Conservation (phyloP, 2,797 vertebrate genomes). For the Myoxocephalus aenaeus region DNA sequence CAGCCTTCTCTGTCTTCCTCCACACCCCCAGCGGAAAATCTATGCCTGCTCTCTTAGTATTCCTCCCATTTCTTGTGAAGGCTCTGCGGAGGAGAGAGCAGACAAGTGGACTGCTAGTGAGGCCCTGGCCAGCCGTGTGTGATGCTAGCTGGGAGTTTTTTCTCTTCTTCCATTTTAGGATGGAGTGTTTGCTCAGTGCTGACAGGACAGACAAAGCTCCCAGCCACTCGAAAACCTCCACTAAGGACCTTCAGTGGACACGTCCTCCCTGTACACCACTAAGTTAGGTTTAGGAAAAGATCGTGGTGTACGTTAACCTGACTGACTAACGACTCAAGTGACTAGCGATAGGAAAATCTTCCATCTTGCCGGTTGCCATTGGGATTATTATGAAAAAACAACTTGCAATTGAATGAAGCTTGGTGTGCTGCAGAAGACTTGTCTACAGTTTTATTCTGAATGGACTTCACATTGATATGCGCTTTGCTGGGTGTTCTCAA, state of each 20-base stretch:
- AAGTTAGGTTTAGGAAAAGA: background rate
- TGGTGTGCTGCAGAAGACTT: background rate
- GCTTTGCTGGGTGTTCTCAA: background rate
- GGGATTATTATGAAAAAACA: constrained; percentile 3
- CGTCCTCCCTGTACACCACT: constrained; percentile 44
- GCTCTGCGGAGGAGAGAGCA: constrained; percentile 79
- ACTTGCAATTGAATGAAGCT: background rate
- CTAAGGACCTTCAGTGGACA: constrained; percentile 74
- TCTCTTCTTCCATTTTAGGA: constrained; percentile 58
- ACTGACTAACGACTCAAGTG: background rate
- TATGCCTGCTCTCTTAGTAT: constrained; percentile 86
- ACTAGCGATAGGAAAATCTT: background rate
- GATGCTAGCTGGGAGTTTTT: constrained; percentile 74
- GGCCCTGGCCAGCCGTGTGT: constrained; percentile 80
- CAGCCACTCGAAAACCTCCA: constrained; percentile 77
- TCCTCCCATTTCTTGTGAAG: constrained; percentile 82
- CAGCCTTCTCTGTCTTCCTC: constrained; percentile 64
- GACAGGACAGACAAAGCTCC: constrained; percentile 77
- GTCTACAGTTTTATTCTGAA: background rate
- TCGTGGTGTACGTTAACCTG: background rate
- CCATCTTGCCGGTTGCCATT: background rate
- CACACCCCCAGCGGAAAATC: constrained; percentile 82
- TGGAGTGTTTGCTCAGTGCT: constrained; percentile 78
- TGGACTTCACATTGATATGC: background rate
- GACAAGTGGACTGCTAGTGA: constrained; percentile 82